phyloP scores from a whole-genome alignment of 2,888 invertebrate genomes.

The Barypeithes pellucidus region DNA sequence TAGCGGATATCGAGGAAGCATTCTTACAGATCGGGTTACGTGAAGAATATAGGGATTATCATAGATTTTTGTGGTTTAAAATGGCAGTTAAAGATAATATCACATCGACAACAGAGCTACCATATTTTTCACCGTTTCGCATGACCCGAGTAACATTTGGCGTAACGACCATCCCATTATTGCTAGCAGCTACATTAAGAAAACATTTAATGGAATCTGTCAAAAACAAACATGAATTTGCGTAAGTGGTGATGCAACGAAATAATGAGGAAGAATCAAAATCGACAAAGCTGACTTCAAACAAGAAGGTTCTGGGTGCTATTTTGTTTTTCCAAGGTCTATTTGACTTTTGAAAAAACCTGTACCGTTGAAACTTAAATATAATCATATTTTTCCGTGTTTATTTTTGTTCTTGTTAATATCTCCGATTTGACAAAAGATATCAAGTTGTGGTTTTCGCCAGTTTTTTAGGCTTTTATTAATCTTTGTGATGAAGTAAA shows the following conservation, averaged over 20 bases:
- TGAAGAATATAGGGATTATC: slow-evolving; percentile 56
- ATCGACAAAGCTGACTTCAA: no score
- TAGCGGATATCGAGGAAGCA: slow-evolving; percentile 60
- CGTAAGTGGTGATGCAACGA: slow-evolving; percentile 12
- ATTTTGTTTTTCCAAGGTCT: no score
- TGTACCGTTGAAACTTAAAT: no score
- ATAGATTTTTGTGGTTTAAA: slow-evolving; percentile 58
- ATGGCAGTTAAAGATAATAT: background rate
- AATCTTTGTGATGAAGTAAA: no score
- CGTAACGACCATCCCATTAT: background rate
- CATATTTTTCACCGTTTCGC: background rate
- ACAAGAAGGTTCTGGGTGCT: no score
- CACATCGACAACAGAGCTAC: background rate
- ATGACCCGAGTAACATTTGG: background rate
- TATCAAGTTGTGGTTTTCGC: no score
- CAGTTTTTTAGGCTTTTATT: no score
- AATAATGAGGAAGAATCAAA: no score
- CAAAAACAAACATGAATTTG: slow-evolving; percentile 11
- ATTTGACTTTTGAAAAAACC: no score
- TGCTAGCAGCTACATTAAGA: background rate
- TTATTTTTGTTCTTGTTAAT: no score
- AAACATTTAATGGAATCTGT: background rate
- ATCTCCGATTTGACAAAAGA: no score
- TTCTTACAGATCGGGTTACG: slow-evolving; percentile 60
- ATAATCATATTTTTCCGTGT: no score